Evolutionary conservation across 2,113 vertebrate genomes (phyloP), one percentile per base, ranked within the genome.

Genomic region (Jaculus jaculus): DNA sequence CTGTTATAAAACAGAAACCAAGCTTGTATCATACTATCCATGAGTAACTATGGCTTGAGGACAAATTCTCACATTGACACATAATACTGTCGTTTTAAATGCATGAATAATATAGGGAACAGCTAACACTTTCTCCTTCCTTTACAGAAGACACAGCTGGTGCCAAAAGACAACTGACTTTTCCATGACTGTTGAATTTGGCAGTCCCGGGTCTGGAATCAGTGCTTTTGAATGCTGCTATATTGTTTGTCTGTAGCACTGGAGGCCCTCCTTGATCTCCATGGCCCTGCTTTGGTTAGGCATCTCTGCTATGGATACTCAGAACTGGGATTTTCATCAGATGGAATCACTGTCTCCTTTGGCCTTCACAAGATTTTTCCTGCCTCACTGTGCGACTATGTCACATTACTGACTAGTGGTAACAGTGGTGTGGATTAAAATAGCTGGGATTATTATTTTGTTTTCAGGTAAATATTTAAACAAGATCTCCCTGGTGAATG

Each of bases 1-100:
- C 66, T 92, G 54, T 84, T 71, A n/a, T 58, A 47, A 84, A 87
- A 84, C 17, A 74, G 80, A 82, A 87, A 89, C 26, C 34, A 61
- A 61, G 65, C 18, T 4, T 34, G 3, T 24, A 58, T n/a, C 16
- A 54, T 54, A 73, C 69, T 77, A 93, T 13, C 39, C 23, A 13
- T 71, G 16, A 77, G 42, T 21, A 30, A 23, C 4, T 87, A 32
- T 58, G 39, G 90, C 58, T 68, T 89, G 84, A 85, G 72, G 87
- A n/a, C 54, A 79, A 93, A 87, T 78, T 83, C 17, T 89, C 61
- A 68, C 51, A 20, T 72, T 90, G 15, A 95, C 34, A 90, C 2
- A 2, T 42, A 83, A 68, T 42, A 83, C 0, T 66, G 21, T 69
- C 75, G 78, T 21, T 66, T 74, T 18, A 23, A 84, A 82, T 68